phyloP scores from a whole-genome alignment of 2,113 vertebrate species.

The Protobothrops mucrosquamatus region DNA sequence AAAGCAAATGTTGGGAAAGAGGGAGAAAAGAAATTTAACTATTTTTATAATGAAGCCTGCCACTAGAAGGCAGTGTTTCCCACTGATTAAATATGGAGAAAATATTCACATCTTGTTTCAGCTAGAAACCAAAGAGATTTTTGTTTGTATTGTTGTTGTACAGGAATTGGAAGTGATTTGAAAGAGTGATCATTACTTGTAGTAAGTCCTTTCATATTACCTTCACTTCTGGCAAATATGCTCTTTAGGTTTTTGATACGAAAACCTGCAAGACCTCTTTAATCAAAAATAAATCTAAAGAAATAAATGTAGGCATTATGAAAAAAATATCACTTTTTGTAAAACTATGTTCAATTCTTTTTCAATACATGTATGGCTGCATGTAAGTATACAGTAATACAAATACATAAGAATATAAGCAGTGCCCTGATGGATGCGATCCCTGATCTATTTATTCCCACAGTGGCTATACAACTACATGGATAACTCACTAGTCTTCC shows the following conservation, averaged over 20 bases:
- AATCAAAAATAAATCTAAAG: neutral
- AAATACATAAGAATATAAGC: neutral
- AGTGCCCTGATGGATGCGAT: neutral
- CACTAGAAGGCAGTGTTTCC: neutral
- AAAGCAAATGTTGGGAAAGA: neutral
- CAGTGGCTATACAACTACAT: neutral
- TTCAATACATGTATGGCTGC: neutral
- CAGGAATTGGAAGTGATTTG: neutral
- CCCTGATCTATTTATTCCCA: neutral
- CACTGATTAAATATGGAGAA: neutral
- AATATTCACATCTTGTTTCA: neutral
- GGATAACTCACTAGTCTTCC: neutral
- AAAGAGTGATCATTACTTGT: neutral
- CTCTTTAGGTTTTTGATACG: neutral
- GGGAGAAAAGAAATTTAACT: neutral
- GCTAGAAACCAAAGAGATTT: neutral
- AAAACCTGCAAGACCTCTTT: conserved; percentile 7
- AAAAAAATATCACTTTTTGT: neutral
- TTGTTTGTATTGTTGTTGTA: neutral
- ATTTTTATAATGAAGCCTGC: neutral
- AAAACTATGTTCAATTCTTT: neutral
- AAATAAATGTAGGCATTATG: neutral
- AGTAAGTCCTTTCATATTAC: neutral
- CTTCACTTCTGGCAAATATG: neutral
- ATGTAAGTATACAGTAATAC: neutral